These are phyloP conservation scores for Camponotus pennsylvanicus DNA, from an alignment of 1,140 invertebrate genomes.

Conservation along the genomic window DNA sequence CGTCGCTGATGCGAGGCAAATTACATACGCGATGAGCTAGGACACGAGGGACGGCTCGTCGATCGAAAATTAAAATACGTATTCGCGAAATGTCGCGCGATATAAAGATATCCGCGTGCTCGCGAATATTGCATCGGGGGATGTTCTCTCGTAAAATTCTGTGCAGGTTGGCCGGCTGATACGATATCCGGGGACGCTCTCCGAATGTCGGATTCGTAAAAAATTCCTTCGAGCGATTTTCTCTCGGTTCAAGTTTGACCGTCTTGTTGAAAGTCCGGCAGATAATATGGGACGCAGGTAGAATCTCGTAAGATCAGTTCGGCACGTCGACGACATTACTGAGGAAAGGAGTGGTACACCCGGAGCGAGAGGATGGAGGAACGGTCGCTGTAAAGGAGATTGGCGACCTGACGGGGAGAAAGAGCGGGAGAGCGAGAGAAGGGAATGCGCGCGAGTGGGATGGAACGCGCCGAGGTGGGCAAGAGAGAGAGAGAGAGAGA, in stretches of 20 bases:
- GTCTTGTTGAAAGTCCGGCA: slow-evolving; percentile 18
- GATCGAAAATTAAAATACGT: not conserved
- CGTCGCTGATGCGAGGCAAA: slow-evolving; percentile 48
- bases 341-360: slow-evolving; percentile 54
- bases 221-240: not conserved
- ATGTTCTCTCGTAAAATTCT: not conserved
- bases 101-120: not conserved
- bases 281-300: slow-evolving; percentile 50
- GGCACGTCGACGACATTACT: slow-evolving; percentile 52
- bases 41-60: slow-evolving; percentile 30
- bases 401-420: slow-evolving; percentile 64
- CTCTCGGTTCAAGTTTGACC: not conserved
- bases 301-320: slow-evolving; percentile 62
- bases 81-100: slow-evolving; percentile 13
- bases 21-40: not conserved
- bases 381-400: slow-evolving; percentile 64
- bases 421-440: slow-evolving; percentile 20
- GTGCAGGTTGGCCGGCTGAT: not conserved
- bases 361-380: slow-evolving; percentile 54
- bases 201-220: not conserved
- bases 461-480: not conserved
- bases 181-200: not conserved
- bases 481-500: not conserved
- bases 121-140: not conserved
- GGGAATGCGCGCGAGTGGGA: slow-evolving; percentile 10